These are phyloP conservation scores for Drosophila percnosoma DNA, from an alignment of 2,888 invertebrate species.

Conservation along the genomic window DNA sequence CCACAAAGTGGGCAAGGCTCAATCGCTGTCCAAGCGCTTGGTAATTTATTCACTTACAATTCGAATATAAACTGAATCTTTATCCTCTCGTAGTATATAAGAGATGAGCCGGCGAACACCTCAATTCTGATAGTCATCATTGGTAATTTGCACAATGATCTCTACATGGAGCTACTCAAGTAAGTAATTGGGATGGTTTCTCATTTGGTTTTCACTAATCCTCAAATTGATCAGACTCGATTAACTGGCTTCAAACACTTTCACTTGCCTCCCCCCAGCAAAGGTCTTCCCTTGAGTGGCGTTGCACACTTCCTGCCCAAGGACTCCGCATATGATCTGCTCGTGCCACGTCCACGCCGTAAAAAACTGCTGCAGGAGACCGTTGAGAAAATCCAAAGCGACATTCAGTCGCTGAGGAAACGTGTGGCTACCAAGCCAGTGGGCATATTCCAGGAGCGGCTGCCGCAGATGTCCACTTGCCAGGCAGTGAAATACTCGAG, in stretches of 20 bases:
- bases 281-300: slow-evolving; percentile 66
- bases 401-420: slow-evolving; percentile 65
- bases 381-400: slow-evolving; percentile 58
- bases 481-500: slow-evolving; percentile 56
- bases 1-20: slow-evolving; percentile 60
- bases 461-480: slow-evolving; percentile 78
- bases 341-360: slow-evolving; percentile 71
- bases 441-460: slow-evolving; percentile 73
- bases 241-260: not conserved
- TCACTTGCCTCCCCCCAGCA: slow-evolving; percentile 23
- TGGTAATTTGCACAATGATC: slow-evolving; percentile 59
- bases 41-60: slow-evolving; percentile 36
- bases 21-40: slow-evolving; percentile 50
- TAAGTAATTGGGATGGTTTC: not conserved
- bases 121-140: slow-evolving; percentile 70
- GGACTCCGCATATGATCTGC: slow-evolving; percentile 67
- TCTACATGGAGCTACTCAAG: slow-evolving; percentile 49
- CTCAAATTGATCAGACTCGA: not conserved
- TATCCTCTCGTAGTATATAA: slow-evolving; percentile 56
- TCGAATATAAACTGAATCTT: not conserved
- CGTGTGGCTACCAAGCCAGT: slow-evolving; percentile 63
- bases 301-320: slow-evolving; percentile 80
- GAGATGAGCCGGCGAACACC: slow-evolving; percentile 64
- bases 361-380: slow-evolving; percentile 51
- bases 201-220: not conserved